Evolutionary conservation across 37 sponge, comb jelly and placozoan species (phyloP), one percentile per base, ranked within the genome.

Genomic region (Hexactinellida sp.): DNA sequence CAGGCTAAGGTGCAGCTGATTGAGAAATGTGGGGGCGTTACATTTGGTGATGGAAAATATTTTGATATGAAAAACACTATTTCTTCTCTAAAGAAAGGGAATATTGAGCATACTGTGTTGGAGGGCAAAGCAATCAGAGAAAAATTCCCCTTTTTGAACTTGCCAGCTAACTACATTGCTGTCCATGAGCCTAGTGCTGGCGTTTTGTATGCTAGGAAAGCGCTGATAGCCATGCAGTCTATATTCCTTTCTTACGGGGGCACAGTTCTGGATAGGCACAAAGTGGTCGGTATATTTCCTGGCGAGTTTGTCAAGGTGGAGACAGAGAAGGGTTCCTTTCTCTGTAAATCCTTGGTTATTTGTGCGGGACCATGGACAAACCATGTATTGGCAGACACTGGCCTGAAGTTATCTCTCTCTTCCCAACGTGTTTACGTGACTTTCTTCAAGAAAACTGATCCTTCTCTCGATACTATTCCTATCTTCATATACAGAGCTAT

Each of bases 311-410:
- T 92, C 25, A 90, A 83, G 3, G 63, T 94, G 51, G 37, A 37
- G 5, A 92, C 91, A 19, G 36, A 30, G 38, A 91, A 84, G n/a
- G 88, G 89, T 25, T 37, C 35, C 16, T 90, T 91, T 86, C 82
- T 5, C 0, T 51, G 92, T 30, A 89, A 63, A 38, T 51, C 87
- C 10, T 38, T 94, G 37, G 88, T 94, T 21, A 87, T 94, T 36
- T 87, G 93, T 37, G 93, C 93, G 36, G 93, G 93, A 32, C 38
- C 92, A 30, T 94, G 94, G 94, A 38, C 89, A n/a, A 83, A 90
- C 16, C 82, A 54, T 0, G 36, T 94, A 25, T 0, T 91, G 24
- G 55, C 83, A 30, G 34, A 37, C 30, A 52, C 89, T 41, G 91
- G 91, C 38, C 82, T 94, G 37, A 54, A 89, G 24, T 83, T 94